Evolutionary conservation across 2,113 vertebrate species (phyloP), one percentile per base, ranked within the genome.

Genomic region (Todiramphus chloris): DNA sequence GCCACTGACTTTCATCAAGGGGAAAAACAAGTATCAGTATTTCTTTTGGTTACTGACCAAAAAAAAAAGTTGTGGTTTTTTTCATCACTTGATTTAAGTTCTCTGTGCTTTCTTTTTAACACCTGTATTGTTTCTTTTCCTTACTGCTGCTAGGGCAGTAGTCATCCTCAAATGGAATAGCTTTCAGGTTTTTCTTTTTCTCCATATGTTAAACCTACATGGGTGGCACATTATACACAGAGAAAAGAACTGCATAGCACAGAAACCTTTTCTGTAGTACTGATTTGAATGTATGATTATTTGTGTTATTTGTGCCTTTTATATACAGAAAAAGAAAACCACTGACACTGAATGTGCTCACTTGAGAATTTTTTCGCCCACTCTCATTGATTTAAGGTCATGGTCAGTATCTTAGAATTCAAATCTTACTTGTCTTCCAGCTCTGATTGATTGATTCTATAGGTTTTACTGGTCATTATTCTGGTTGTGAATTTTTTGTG

Each of bases 381-480:
- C 25, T 75, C 4, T 86, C 10, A 17, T 83, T 95, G 87, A 70
- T 79, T 95, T 90, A 80, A 87, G 73, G 76, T 77, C 5, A 0
- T 50, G 69, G 62, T 63, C 75, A 82, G 41, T 91, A 94, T 53
- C 78, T 91, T 37, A 58, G 93, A 83, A 93, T 92, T 72, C 63
- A 93, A 83, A 82, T 96, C 70, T 82, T 70, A 39, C 55, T 51
- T 94, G 81, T 84, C 39, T 92, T 85, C 60, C 77, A 37, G 31
- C 59, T 90, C 3, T 10, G 50, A 94, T 83, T 90, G 87, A 95
- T 95, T 93, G 82, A 90, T 91, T 80, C 66, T 74, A 37, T 37
- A 76, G 76, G 44, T 83, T 95, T 89, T 64, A 43, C 37, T 72
- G 56, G 48, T 87, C 85, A 67, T 93, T 87, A 59, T 80, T 55